These are phyloP conservation scores for Ophioninae sp. DNA, from an alignment of 2,888 invertebrate species.

Conservation along the genomic window DNA sequence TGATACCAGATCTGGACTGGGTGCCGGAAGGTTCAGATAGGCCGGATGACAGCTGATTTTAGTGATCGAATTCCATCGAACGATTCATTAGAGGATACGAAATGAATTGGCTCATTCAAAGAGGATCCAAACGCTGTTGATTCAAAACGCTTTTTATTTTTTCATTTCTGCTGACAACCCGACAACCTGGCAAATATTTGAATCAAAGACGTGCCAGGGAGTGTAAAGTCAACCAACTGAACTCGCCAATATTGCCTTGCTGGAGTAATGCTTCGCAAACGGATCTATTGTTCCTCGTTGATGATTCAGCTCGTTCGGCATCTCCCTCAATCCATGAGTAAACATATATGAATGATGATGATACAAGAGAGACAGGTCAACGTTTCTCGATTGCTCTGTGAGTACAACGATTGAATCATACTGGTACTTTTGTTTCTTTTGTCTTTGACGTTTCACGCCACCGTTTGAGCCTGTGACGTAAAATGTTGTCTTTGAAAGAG, in stretches of 20 bases:
- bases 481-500: background rate
- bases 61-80: too few species aligned
- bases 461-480: slow-evolving; percentile 1
- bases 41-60: too few species aligned
- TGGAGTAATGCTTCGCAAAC: slow-evolving; percentile 17
- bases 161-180: background rate
- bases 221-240: background rate
- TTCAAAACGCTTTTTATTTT: too few species aligned
- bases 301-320: slow-evolving; percentile 24
- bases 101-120: too few species aligned
- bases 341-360: slow-evolving; percentile 40
- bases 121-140: too few species aligned
- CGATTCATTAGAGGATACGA: too few species aligned
- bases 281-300: slow-evolving; percentile 16
- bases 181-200: too few species aligned
- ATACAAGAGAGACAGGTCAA: slow-evolving; percentile 22
- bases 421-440: slow-evolving; percentile 8
- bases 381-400: slow-evolving; percentile 22
- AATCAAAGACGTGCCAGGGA: background rate
- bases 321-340: slow-evolving; percentile 30
- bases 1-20: too few species aligned
- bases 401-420: slow-evolving; percentile 17
- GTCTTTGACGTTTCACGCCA: background rate
- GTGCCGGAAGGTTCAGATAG: too few species aligned
- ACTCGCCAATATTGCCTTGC: slow-evolving; percentile 9